Evolutionary conservation across 2,113 vertebrate genomes (phyloP), one percentile per base, ranked within the genome.

Genomic region (Opisthocomus hoazin): DNA sequence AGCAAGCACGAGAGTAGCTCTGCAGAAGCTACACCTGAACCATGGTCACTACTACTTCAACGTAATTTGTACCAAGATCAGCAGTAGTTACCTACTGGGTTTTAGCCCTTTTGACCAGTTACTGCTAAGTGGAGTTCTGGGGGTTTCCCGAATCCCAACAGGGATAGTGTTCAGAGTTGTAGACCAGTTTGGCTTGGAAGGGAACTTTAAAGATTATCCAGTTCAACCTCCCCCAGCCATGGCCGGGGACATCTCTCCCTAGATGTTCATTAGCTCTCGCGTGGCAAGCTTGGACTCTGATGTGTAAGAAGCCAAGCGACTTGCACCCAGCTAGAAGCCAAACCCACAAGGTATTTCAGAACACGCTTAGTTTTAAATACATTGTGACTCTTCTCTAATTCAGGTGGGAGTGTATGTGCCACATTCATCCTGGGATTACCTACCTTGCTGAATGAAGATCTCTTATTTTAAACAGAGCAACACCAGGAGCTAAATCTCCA

Each of bases 1-100:
- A 7, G 27, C 0, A 32, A 48, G 6, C 0, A 0, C 5, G 11
- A 66, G 19, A 57, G 64, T 3, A 48, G 32, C 16, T 12, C 2
- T 50, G 57, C 7, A 26, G 54, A 45, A 86, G 71, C 32, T 63
- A 20, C 2, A 50, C 58, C 36, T 36, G 15, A 76, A 75, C 21
- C 7, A 8, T 0, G 2, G 34, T 30, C 70, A 32, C 76, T 53
- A 22, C 27, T 22, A 22, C 43, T 36, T 12, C 26, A n/a, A 32
- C 1, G 0, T 4, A 43, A 82, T 30, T 60, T 27, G 36, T 18
- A 53, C 24, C 15, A 26, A 46, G 41, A 80, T 3, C 18, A 61
- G n/a, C 57, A 45, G 45, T 22, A 36, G 9, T 16, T 36, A 64
- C n/a, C 17, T 32, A n/a, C 41, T 20, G 37, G 18, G 48, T 61